Evolutionary conservation across 2,113 vertebrate genomes (phyloP).

Genomic region (Tylochromis polylepis): DNA sequence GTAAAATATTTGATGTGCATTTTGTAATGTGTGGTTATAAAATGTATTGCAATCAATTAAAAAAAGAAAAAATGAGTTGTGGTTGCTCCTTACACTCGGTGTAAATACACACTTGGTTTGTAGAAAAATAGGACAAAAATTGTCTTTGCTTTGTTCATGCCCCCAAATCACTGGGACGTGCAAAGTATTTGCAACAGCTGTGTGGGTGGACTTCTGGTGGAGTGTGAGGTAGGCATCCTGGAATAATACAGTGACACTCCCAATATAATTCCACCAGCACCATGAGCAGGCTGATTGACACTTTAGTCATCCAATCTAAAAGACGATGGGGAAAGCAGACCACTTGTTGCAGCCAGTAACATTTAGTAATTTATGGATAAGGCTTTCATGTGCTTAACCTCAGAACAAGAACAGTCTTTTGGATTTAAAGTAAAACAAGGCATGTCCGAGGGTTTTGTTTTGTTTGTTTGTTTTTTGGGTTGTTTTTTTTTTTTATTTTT

Average conservation of each 20-base stretch:
- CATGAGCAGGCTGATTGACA: constrained; percentile 47
- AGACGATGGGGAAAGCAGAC: constrained; percentile 40
- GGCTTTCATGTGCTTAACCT: neutral
- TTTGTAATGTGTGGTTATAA: constrained; percentile 86
- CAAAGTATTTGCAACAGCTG: neutral
- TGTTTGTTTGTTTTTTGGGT: neutral
- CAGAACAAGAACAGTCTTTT: neutral
- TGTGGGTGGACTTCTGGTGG: neutral
- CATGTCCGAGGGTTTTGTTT: neutral
- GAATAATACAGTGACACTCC: constrained; percentile 9
- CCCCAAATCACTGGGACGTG: neutral
- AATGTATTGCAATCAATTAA: constrained; percentile 79
- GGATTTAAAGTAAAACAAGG: neutral
- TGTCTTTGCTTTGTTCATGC: neutral
- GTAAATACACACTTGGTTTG: neutral
- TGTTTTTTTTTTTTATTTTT: neutral
- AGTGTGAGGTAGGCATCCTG: neutral
- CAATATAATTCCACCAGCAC: neutral
- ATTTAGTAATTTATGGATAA: constrained; percentile 9
- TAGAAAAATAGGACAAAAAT: neutral
- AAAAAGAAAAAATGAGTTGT: constrained; percentile 50
- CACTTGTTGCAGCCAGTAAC: constrained; percentile 49
- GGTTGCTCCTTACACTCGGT: constrained; percentile 18
- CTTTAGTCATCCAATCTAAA: constrained; percentile 48
- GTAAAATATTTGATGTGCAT: constrained; percentile 80